Evolutionary conservation across 1,140 invertebrate genomes (phyloP).

Genomic region (Hormaphis cornu): DNA sequence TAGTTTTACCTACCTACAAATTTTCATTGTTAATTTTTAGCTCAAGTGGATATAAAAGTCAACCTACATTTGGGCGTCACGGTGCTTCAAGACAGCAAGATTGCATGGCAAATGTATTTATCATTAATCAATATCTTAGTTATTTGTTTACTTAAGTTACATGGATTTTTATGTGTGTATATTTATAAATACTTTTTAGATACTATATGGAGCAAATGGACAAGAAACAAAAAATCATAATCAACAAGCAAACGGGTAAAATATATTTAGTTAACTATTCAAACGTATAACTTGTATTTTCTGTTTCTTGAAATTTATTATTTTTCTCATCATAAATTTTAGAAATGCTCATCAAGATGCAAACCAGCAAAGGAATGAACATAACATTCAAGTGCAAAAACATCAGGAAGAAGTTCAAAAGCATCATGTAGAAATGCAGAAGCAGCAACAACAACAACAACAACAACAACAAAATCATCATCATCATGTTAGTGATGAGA

Average conservation of each 20-base stretch:
- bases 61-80: slow-evolving; percentile 19
- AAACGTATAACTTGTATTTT: too few species aligned
- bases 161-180: neutral
- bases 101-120: slow-evolving; percentile 26
- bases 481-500: neutral
- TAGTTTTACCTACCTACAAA: too few species aligned
- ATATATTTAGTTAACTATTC: neutral
- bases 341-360: neutral
- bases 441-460: neutral
- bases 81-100: slow-evolving; percentile 20
- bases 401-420: neutral
- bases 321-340: neutral
- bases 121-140: too few species aligned
- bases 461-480: too few species aligned
- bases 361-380: neutral
- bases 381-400: too few species aligned
- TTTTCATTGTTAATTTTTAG: neutral
- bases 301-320: too few species aligned
- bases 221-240: neutral
- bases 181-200: neutral
- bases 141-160: neutral
- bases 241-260: neutral
- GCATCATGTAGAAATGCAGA: neutral
- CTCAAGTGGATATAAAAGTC: slow-evolving; percentile 23
- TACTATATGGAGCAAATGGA: slow-evolving; percentile 6